These are phyloP conservation scores for Haliclona indistincta DNA, from an alignment of 37 sponge, comb jelly and placozoan genomes.

Conservation along the genomic window DNA sequence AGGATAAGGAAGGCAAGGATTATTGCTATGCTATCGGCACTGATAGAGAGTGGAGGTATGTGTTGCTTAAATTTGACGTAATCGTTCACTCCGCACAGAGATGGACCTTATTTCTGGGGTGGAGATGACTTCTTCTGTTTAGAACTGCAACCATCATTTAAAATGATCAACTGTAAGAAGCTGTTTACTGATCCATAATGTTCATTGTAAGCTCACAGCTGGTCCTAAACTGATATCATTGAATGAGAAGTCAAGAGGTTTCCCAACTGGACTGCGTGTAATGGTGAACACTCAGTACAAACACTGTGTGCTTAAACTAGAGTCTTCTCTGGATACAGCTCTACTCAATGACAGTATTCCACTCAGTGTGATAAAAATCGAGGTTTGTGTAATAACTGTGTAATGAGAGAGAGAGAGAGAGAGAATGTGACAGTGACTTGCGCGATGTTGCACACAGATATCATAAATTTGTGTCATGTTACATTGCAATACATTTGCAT, in stretches of 20 bases:
- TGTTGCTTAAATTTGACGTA: background rate
- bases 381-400: background rate
- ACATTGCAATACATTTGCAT: no score
- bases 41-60: constrained; percentile 76
- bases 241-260: constrained; percentile 70
- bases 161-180: constrained; percentile 35
- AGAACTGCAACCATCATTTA: constrained; percentile 53
- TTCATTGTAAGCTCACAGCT: constrained; percentile 27
- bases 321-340: constrained; percentile 21
- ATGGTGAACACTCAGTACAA: constrained; percentile 21
- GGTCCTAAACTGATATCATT: constrained; percentile 66
- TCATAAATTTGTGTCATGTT: no score
- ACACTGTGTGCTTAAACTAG: constrained; percentile 17
- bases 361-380: background rate
- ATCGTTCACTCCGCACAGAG: constrained; percentile 21
- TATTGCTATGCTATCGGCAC: constrained; percentile 43
- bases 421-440: no score
- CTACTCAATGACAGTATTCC: background rate
- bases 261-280: constrained; percentile 67
- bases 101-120: constrained; percentile 70
- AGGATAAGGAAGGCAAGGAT: constrained; percentile 8
- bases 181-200: background rate
- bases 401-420: no score
- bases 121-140: constrained; percentile 43
- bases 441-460: no score